Conservation (phyloP, 2,113 vertebrate genomes). For the Catharus minimus region DNA sequence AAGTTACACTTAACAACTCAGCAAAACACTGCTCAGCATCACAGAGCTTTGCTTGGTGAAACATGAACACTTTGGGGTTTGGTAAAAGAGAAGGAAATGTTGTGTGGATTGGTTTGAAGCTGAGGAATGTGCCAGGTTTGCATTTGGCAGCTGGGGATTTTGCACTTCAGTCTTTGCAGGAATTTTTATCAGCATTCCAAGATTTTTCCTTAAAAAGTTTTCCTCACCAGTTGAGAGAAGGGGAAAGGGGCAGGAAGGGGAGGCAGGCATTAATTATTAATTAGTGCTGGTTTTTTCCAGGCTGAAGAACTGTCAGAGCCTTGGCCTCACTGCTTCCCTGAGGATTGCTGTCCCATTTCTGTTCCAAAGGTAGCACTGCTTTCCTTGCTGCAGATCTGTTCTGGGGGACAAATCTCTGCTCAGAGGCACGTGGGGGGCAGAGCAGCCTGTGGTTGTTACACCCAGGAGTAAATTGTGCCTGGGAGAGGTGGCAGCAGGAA, state of each 20-base stretch:
- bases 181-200: background rate
- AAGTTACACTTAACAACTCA: too few relatives aligned
- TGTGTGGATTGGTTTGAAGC: background rate
- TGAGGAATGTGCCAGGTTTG: background rate
- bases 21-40: background rate
- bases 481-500: background rate
- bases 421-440: background rate
- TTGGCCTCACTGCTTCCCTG: background rate
- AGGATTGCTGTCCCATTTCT: slow-evolving; percentile 54
- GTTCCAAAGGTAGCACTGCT: slow-evolving; percentile 62
- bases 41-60: background rate
- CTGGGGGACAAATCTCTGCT: rapidly evolving
- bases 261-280: background rate
- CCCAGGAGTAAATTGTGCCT: background rate
- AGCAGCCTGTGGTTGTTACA: background rate
- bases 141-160: background rate
- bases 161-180: background rate
- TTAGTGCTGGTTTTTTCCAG: background rate
- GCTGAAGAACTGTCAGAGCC: background rate
- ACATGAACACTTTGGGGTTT: background rate
- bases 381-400: background rate
- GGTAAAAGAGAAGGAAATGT: background rate
- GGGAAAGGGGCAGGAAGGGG: background rate
- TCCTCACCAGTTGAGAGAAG: background rate
- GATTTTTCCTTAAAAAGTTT: background rate